Percentiles rank a stretch among this genome's conserved stretches.
Conservation (phyloP, 2,797 vertebrate species). For the Sebastolobus alascanus region DNA sequence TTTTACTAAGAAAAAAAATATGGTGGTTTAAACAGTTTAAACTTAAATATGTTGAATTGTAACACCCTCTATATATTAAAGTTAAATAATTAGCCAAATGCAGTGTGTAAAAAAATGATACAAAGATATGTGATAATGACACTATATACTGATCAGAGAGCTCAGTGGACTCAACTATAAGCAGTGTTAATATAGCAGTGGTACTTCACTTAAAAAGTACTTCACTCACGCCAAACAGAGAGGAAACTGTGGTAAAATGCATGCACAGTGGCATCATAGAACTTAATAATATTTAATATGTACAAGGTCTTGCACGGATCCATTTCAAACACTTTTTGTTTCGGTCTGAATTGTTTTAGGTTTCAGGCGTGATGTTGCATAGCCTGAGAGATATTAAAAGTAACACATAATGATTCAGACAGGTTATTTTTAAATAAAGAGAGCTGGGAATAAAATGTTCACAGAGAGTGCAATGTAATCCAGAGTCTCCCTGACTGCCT, state of each 20-base stretch:
- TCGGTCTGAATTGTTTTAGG: not conserved
- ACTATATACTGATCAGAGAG: not conserved
- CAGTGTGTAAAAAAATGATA: not conserved
- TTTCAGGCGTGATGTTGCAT: conserved; percentile 11
- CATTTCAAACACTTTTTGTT: conserved; percentile 20
- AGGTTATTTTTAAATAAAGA: conserved; percentile 49
- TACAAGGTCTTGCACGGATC: conserved; percentile 16
- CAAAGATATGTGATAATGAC: not conserved
- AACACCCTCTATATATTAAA: not conserved
- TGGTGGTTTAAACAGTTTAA: not conserved
- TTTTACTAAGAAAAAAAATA: not conserved
- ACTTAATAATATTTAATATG: conserved; percentile 21
- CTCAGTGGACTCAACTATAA: not conserved
- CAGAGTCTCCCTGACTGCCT: conserved; percentile 13
- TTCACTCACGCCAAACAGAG: not conserved
- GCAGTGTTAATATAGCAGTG: not conserved
- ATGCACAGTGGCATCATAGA: conserved; percentile 3
- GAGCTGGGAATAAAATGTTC: conserved; percentile 10
- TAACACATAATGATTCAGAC: conserved; percentile 15
- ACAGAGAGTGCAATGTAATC: conserved; percentile 26
- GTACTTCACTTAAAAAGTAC: not conserved
- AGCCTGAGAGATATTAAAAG: conserved; percentile 27
- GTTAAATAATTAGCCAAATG: not conserved
- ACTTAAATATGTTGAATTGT: not conserved
- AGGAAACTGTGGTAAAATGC: conserved; percentile 23